Percentiles rank a stretch among this genome's conserved stretches.
Evolutionary conservation across 2,888 invertebrate genomes (phyloP).

Genomic region (Harpalus rufipes): DNA sequence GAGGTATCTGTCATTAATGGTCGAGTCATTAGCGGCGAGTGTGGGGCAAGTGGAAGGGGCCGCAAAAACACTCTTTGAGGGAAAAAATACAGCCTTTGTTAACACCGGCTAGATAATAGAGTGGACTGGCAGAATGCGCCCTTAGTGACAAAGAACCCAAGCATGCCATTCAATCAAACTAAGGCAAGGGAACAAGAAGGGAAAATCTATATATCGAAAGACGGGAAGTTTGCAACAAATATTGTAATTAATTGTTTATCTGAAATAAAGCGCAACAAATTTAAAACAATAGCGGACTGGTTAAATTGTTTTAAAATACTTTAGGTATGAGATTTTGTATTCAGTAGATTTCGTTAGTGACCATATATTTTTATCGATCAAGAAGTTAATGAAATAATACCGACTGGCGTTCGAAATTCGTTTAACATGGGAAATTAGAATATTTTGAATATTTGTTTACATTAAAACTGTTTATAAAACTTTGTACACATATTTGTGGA

Average conservation of each 20-base stretch:
- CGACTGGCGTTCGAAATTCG: too few relatives aligned
- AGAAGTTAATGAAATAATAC: too few relatives aligned
- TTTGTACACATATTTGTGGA: too few relatives aligned
- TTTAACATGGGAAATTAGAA: too few relatives aligned
- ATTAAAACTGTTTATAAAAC: too few relatives aligned
- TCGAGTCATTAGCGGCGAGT: constrained; percentile 55
- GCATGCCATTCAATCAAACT: constrained; percentile 57
- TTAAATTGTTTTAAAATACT: too few relatives aligned
- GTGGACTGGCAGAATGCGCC: constrained; percentile 55
- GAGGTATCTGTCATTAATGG: constrained; percentile 62
- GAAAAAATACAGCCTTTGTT: constrained; percentile 57
- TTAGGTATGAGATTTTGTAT: too few relatives aligned
- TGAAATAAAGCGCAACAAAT: too few relatives aligned
- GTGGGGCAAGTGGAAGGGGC: constrained; percentile 31
- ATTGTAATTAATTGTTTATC: neutral
- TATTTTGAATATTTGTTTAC: too few relatives aligned
- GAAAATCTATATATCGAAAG: neutral
- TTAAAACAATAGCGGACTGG: too few relatives aligned
- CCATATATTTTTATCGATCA: too few relatives aligned
- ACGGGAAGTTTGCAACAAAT: neutral
- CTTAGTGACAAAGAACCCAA: constrained; percentile 56
- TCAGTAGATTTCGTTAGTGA: too few relatives aligned
- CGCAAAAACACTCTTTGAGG: constrained; percentile 55
- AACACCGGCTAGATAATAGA: constrained; percentile 62
- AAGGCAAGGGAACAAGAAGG: neutral